Percentiles rank a stretch among this genome's conserved stretches.
Conservation (phyloP, 2,113 vertebrate species). For the Micronycteris hirsuta region DNA sequence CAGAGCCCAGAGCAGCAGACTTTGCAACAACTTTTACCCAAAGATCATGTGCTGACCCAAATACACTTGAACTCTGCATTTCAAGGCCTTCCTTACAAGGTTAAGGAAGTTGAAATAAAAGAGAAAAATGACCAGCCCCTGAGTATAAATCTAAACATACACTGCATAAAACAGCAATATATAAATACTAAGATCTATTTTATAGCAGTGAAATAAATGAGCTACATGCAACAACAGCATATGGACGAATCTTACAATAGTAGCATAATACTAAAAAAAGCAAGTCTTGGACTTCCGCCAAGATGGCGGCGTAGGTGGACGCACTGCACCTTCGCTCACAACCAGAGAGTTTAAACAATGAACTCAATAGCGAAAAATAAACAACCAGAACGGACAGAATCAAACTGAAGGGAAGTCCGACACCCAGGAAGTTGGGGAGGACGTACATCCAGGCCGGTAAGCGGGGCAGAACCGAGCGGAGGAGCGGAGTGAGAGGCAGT, state of each 20-base stretch:
- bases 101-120: neutral
- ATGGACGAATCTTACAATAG: neutral
- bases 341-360: too few relatives aligned
- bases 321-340: too few relatives aligned
- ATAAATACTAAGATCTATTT: neutral
- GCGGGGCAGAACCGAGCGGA: too few relatives aligned
- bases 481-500: too few relatives aligned
- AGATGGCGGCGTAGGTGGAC: too few relatives aligned
- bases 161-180: neutral
- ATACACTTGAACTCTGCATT: neutral
- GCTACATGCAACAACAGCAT: neutral
- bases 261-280: neutral
- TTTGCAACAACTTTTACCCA: neutral
- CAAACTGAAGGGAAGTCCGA: too few relatives aligned
- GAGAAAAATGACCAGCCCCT: neutral
- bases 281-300: too few relatives aligned
- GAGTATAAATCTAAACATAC: neutral
- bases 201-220: neutral
- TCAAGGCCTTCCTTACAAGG: neutral
- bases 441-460: too few relatives aligned
- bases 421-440: too few relatives aligned
- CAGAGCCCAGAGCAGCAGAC: neutral
- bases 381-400: too few relatives aligned
- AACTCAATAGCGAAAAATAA: too few relatives aligned
- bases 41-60: neutral